These are phyloP conservation scores for Hemicrepidius hirtus DNA, from an alignment of 2,888 invertebrate genomes.

Conservation along the genomic window DNA sequence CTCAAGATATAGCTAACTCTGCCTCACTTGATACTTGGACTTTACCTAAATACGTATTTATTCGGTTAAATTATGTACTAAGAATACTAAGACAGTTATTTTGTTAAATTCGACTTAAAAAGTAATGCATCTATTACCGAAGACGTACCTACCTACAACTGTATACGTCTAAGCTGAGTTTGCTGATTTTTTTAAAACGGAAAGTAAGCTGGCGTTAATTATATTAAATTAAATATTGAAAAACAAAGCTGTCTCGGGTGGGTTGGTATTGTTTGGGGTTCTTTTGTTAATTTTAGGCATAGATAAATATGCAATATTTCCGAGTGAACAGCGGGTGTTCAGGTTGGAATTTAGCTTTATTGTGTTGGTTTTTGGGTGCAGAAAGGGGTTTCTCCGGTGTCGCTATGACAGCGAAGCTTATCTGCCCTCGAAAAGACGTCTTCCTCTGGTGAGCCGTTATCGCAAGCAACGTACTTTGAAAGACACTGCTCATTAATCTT, in stretches of 20 bases:
- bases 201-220: too few species aligned
- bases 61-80: too few species aligned
- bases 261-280: conserved; percentile 12
- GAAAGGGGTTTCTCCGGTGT: conserved; percentile 50
- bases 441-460: conserved; percentile 60
- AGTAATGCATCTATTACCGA: too few species aligned
- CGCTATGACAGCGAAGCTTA: conserved; percentile 55
- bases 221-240: conserved; percentile 12
- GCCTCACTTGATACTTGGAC: too few species aligned
- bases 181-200: too few species aligned
- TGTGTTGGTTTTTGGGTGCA: conserved; percentile 42
- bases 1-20: too few species aligned
- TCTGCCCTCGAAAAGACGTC: conserved; percentile 61
- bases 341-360: conserved; percentile 43
- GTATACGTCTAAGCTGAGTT: too few species aligned
- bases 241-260: conserved; percentile 25
- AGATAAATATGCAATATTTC: conserved; percentile 41
- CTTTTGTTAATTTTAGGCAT: conserved; percentile 39
- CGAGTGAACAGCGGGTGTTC: conserved; percentile 27
- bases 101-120: too few species aligned
- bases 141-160: too few species aligned
- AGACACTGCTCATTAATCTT: conserved; percentile 72
- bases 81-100: too few species aligned
- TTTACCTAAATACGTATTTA: too few species aligned
- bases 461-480: conserved; percentile 62